Evolutionary conservation across 30 jellyfish, hydroid and myxozoan genomes (phyloP), one percentile per base, ranked within the genome.

Genomic region (Rhopilema esculentum): DNA sequence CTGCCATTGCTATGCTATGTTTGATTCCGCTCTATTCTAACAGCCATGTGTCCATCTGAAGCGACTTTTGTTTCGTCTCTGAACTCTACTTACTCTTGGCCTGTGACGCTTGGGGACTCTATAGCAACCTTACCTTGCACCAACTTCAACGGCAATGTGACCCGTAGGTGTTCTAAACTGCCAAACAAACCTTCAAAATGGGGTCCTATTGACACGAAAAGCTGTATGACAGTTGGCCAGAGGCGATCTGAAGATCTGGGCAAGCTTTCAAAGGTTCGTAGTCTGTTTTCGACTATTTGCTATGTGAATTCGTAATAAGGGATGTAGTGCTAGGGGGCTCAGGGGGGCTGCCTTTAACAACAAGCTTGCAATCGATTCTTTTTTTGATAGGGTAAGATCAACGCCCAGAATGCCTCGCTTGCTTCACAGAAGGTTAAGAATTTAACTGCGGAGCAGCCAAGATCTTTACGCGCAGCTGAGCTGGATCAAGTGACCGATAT

Each of bases 11-110:
- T n/a, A n/a, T n/a, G n/a, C n/a, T n/a, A n/a, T n/a, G n/a, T n/a
- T n/a, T n/a, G n/a, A n/a, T n/a, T n/a, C n/a, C 12, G 57, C 6
- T 40, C 12, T 40, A 40, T 40, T 40, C 6, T 40, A n/a, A 27
- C 65, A 88, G 96, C 83, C 26, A 69, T 81, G 25, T 88, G 96
- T 57, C 62, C 40, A 2, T 19, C 88, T 18, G 96, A 71, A 62
- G 18, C 23, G 26, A 88, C 92, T 19, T 52, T 27, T 16, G 68
- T 72, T 15, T 19, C 87, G 23, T 69, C 91, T 66, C 28, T 86
- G 26, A 51, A 86, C 57, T 63, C 29, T 66, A 17, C 69, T 8
- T 79, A 49, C 64, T 20, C 22, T 0, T 88, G 96, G 96, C 89
- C 89, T 19, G 4, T 73, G 57, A 69, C 96, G 26, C 66, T 21